These are phyloP conservation scores for Amphiura filiformis DNA, from an alignment of 35 echinoderm and acorn worm genomes.

Conservation along the genomic window DNA sequence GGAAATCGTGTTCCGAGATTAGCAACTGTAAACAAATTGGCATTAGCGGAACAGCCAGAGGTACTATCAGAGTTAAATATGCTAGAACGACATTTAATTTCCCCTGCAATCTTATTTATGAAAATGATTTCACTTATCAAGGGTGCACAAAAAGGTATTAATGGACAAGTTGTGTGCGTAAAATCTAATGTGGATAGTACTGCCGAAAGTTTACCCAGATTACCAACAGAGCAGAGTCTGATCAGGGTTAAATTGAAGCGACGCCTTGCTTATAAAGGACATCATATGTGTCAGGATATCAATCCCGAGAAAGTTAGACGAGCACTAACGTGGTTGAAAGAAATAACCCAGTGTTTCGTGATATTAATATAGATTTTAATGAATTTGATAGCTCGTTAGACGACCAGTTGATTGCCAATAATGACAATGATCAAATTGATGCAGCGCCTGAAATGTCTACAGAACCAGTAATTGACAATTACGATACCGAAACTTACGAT, in stretches of 20 bases:
- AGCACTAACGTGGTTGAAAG: neutral
- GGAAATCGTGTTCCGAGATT: neutral
- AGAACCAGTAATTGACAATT: neutral
- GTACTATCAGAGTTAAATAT: neutral
- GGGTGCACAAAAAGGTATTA: neutral
- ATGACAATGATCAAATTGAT: too few species aligned
- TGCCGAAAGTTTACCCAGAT: neutral
- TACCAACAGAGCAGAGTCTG: neutral
- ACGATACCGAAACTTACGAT: neutral
- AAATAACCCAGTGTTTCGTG: neutral
- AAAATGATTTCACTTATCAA: neutral
- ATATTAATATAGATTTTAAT: neutral
- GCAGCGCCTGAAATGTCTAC: too few species aligned
- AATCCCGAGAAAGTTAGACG: neutral
- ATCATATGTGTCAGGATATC: neutral
- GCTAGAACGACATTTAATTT: neutral
- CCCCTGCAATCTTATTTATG: neutral
- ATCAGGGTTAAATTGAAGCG: slow-evolving; percentile 4
- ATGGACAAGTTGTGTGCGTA: neutral
- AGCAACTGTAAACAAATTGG: neutral
- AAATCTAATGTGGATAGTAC: neutral
- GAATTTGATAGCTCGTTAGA: neutral
- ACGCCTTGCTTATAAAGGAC: neutral
- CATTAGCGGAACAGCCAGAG: neutral
- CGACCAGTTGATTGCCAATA: neutral